Base-by-base conservation (phyloP, 1,140 invertebrate genomes). In the Cotesia chilonis region DNA sequence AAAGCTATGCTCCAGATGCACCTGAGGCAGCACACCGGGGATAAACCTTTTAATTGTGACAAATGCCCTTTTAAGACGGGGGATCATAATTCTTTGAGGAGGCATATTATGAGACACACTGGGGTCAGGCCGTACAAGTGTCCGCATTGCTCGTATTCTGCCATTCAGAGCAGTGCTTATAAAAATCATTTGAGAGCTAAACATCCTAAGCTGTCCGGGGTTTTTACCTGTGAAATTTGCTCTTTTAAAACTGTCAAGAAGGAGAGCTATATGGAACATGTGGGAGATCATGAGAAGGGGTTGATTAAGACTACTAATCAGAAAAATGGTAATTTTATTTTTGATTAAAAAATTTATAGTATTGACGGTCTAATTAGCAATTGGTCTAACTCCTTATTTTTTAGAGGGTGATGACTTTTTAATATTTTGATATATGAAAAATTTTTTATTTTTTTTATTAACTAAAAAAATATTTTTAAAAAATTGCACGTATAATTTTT, bases 51-150 rank as follows among this genome's bases (percentile, higher is more conserved):
- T 80, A 86, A 88, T 47, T 95, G 94, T 79, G 86, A 89, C 17
- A 84, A 88, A 72, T 95, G 94, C 80, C 84, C 89, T 3, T 95
- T 93, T 80, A 88, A 86, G 70, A 92, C 92, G 17, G 90, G 90
- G 4, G 92, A 94, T 84, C 92, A 92, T 76, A 93, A 93, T 82
- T 92, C 91, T 2, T 82, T 93, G 35, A 77, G 94, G 73, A 89
- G 93, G 20, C 94, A 95, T 80, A 89, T 90, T 74, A 91, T 94
- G 86, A 88, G 92, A 71, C 94, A 96, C 77, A 91, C 92, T 6
- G 93, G 84, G 38, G 79, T 82, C 35, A 77, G 90, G 74, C 91
- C 91, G 1, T 94, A 94, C 79, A 88, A 89, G 59, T 94, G 93
- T 80, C 89, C 89, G 4, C 88, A 91, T 77, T 94, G 93, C 81